Evolutionary conservation across 2,797 vertebrate species (phyloP).

Genomic region (Lithobates sylvaticus): DNA sequence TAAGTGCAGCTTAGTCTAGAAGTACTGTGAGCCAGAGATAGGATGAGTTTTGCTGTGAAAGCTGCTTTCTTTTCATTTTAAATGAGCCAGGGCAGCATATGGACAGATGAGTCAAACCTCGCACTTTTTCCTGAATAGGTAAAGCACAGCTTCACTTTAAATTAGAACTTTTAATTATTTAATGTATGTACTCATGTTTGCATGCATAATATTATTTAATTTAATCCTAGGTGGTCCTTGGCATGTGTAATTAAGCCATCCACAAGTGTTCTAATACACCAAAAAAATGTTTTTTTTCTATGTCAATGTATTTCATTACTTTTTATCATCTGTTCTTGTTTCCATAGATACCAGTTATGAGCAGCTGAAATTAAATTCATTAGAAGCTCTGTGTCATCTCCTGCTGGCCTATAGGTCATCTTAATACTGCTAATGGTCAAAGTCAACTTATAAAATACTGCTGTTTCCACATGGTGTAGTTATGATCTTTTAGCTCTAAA

Average conservation of each 20-base stretch:
- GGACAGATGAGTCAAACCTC: too few species aligned
- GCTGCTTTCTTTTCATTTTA: too few species aligned
- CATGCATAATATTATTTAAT: not conserved
- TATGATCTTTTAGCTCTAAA: not conserved
- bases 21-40: too few species aligned
- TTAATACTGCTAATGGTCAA: not conserved
- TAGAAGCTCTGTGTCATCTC: constrained; percentile 6
- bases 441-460: not conserved
- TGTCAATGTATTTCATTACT: not conserved
- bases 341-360: constrained; percentile 28
- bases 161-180: too few species aligned
- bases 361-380: constrained; percentile 10
- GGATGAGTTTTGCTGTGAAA: too few species aligned
- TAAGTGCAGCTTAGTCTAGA: too few species aligned
- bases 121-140: too few species aligned
- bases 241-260: not conserved
- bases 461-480: not conserved
- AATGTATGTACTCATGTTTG: not conserved
- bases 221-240: not conserved
- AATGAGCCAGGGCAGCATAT: too few species aligned
- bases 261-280: not conserved
- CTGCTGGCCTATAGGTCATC: constrained; percentile 9
- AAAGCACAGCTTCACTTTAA: too few species aligned
- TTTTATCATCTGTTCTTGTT: constrained; percentile 25
- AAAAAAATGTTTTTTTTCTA: not conserved